These are phyloP conservation scores for Littorina saxatilis DNA, from an alignment of 1,140 invertebrate genomes.

Conservation along the genomic window DNA sequence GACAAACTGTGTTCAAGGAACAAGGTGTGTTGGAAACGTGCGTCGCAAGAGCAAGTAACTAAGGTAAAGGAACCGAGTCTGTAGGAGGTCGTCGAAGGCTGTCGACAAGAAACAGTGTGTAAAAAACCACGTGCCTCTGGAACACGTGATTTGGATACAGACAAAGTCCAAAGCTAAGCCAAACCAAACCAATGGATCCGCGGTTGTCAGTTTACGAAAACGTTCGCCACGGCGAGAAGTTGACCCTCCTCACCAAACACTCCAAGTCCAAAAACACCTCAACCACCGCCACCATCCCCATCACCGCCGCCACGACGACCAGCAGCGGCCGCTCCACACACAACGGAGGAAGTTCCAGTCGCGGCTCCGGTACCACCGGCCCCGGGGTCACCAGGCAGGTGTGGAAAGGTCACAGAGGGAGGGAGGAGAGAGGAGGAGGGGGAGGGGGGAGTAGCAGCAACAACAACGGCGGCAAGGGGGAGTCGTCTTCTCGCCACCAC, in stretches of 20 bases:
- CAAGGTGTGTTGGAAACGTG: too few species aligned
- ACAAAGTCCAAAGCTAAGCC: not conserved
- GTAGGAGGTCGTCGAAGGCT: too few species aligned
- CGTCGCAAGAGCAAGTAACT: too few species aligned
- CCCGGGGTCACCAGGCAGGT: not conserved
- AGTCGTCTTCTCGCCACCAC: not conserved
- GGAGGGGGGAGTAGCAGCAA: slow-evolving; percentile 11
- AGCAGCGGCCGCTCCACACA: not conserved
- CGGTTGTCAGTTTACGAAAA: slow-evolving; percentile 14
- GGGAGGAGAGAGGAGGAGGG: not conserved
- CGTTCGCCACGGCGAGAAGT: slow-evolving; percentile 5
- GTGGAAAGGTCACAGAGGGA: not conserved
- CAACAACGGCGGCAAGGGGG: not conserved
- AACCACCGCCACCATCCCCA: not conserved
- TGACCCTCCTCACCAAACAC: not conserved
- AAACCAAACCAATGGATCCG: not conserved
- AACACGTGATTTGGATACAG: too few species aligned
- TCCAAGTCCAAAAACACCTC: not conserved
- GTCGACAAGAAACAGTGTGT: too few species aligned
- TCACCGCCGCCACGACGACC: not conserved
- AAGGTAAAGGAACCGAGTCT: too few species aligned
- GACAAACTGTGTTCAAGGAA: too few species aligned
- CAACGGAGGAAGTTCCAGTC: not conserved
- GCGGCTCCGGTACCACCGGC: too few species aligned
- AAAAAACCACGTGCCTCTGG: too few species aligned